Conservation (phyloP, 2,888 invertebrate species). For the Cephus pygmeus region DNA sequence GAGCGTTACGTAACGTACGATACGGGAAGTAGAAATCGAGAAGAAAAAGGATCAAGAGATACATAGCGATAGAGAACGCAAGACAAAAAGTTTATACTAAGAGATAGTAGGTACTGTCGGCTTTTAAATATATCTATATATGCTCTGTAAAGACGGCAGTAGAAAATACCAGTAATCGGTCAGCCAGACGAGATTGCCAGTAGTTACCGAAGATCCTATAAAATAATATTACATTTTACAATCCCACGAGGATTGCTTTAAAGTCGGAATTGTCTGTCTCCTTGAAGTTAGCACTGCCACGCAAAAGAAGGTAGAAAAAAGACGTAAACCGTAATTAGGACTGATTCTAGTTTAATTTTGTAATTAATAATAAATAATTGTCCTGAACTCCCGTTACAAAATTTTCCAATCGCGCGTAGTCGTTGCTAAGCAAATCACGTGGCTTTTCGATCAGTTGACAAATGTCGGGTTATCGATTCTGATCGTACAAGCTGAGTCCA, state of each 20-base stretch:
- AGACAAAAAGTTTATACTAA: not conserved
- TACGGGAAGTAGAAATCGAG: slow-evolving; percentile 10
- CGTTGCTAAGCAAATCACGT: not conserved
- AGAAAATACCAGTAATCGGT: slow-evolving; percentile 2
- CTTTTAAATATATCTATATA: not conserved
- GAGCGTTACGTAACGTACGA: slow-evolving; percentile 14
- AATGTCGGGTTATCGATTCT: not conserved
- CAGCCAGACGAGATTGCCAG: slow-evolving; percentile 27
- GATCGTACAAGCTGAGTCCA: not conserved
- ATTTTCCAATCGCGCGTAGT: not conserved
- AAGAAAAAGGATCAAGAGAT: slow-evolving; percentile 9
- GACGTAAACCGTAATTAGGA: not conserved
- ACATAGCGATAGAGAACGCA: not conserved
- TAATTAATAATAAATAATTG: not conserved
- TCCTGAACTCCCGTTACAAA: not conserved
- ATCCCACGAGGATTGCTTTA: not conserved
- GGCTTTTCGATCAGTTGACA: not conserved
- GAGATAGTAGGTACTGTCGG: not conserved
- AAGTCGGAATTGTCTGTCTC: not conserved
- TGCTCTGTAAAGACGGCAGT: not conserved
- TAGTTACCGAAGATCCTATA: slow-evolving; percentile 10
- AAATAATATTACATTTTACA: not conserved
- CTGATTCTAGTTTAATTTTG: not conserved
- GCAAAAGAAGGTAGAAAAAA: not conserved
- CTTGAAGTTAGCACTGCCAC: not conserved